Percentiles rank a stretch among this genome's conserved stretches.
Conservation (phyloP, 2,888 invertebrate genomes). For the Nephrotoma appendiculata region DNA sequence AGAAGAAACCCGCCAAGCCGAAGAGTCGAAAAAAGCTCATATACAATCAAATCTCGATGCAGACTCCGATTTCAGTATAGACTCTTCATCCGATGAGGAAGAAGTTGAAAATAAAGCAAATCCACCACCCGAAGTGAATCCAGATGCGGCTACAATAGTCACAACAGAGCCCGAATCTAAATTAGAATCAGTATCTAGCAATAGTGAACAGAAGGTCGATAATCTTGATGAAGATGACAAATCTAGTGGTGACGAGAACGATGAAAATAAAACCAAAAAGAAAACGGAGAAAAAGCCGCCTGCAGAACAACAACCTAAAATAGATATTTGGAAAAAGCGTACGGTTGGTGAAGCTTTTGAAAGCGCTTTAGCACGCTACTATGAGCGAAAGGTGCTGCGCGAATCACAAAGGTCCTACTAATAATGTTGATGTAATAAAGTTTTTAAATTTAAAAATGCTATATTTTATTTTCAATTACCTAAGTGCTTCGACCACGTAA, state of each 20-base stretch:
- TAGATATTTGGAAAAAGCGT: slow-evolving; percentile 69
- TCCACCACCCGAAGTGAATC: background rate
- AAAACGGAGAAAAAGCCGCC: slow-evolving; percentile 14
- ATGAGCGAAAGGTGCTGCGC: slow-evolving; percentile 47
- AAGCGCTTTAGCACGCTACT: slow-evolving; percentile 60
- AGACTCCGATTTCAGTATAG: slow-evolving; percentile 58
- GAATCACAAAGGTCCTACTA: background rate
- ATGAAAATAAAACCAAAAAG: slow-evolving; percentile 10
- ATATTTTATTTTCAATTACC: too few relatives aligned
- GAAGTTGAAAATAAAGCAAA: slow-evolving; percentile 13
- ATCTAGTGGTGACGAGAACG: slow-evolving; percentile 16
- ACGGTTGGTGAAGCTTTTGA: slow-evolving; percentile 66
- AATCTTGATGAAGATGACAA: slow-evolving; percentile 16
- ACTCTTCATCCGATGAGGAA: slow-evolving; percentile 36
- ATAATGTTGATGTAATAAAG: background rate
- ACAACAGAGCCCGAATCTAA: background rate
- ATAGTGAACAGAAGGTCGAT: slow-evolving; percentile 12
- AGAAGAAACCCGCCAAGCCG: slow-evolving; percentile 30
- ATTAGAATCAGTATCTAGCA: slow-evolving; percentile 8
- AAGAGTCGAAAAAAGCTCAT: slow-evolving; percentile 36
- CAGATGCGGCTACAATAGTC: background rate
- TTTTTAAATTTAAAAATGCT: background rate
- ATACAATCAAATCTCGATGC: slow-evolving; percentile 50
- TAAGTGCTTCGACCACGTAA: too few relatives aligned
- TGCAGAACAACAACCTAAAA: slow-evolving; percentile 33